Conservation (phyloP, 1,140 invertebrate genomes). For the Chironomus striatipennis region DNA sequence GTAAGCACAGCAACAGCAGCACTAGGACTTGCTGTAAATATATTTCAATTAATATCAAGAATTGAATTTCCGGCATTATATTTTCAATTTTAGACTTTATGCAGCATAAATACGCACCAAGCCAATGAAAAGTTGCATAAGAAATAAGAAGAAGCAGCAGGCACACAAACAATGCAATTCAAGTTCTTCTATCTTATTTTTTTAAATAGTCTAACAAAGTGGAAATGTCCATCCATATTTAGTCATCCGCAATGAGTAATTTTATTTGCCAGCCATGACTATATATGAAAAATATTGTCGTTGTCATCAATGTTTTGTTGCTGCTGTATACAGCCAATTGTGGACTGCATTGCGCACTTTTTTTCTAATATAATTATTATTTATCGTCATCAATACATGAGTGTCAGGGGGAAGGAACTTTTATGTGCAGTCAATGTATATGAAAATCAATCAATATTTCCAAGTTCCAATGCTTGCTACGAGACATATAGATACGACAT, state of each 20-base stretch:
- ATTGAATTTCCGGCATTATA: neutral
- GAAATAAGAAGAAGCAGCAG: neutral
- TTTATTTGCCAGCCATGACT: conserved; percentile 18
- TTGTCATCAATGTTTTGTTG: neutral
- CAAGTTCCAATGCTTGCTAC: too few relatives aligned
- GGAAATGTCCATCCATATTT: conserved; percentile 6
- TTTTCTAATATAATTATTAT: neutral
- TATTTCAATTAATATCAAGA: neutral
- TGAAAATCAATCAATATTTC: too few relatives aligned
- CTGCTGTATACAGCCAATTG: neutral
- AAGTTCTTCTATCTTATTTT: neutral
- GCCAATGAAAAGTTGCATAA: neutral
- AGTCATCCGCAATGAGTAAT: conserved; percentile 19
- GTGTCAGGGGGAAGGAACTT: neutral
- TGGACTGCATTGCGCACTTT: neutral
- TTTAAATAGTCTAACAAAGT: neutral
- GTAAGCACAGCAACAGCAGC: neutral
- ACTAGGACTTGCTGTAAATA: neutral
- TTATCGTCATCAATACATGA: conserved; percentile 5
- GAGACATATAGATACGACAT: neutral
- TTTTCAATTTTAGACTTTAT: neutral
- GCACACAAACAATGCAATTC: neutral
- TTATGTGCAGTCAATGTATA: too few relatives aligned
- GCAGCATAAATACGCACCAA: too few relatives aligned
- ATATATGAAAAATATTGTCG: neutral